phyloP scores from a whole-genome alignment of 1,140 invertebrate genomes.

The Penaeus japonicus region DNA sequence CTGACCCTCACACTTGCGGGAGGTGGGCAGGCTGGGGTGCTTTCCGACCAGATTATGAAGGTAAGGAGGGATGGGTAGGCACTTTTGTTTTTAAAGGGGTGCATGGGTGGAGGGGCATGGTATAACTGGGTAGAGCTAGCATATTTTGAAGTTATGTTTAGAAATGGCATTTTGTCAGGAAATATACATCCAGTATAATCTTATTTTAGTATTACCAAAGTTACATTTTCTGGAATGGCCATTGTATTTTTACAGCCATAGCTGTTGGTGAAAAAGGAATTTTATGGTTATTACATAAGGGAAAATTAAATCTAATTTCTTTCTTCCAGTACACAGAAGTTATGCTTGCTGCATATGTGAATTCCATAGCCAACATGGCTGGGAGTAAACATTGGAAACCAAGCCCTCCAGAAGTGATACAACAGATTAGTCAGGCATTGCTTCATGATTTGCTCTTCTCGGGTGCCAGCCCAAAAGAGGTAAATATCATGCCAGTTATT shows the following conservation, averaged over 20 bases:
- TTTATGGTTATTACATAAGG: no score
- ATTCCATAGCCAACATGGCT: not conserved
- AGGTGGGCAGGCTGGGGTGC: conserved; percentile 23
- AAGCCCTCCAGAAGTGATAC: not conserved
- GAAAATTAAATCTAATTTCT: not conserved
- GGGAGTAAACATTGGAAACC: conserved; percentile 6
- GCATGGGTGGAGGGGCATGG: no score
- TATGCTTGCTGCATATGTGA: not conserved
- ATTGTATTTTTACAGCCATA: no score
- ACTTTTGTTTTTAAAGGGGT: no score
- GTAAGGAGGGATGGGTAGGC: not conserved
- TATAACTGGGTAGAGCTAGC: no score
- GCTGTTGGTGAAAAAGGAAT: no score
- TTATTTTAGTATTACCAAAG: no score
- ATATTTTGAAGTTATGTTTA: no score
- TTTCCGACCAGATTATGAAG: conserved; percentile 17
- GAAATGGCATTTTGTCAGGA: no score
- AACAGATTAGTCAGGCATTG: not conserved
- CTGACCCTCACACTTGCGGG: conserved; percentile 33
- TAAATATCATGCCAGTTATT: not conserved
- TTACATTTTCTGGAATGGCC: no score
- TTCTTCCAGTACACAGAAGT: conserved; percentile 25
- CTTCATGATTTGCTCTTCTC: conserved; percentile 16
- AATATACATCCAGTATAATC: no score
- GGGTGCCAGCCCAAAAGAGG: conserved; percentile 16